A percentile compares a stretch with the other conserved stretches of the same genome.
Conservation (phyloP, 2,797 vertebrate genomes). For the Paramormyrops hopkinsi region DNA sequence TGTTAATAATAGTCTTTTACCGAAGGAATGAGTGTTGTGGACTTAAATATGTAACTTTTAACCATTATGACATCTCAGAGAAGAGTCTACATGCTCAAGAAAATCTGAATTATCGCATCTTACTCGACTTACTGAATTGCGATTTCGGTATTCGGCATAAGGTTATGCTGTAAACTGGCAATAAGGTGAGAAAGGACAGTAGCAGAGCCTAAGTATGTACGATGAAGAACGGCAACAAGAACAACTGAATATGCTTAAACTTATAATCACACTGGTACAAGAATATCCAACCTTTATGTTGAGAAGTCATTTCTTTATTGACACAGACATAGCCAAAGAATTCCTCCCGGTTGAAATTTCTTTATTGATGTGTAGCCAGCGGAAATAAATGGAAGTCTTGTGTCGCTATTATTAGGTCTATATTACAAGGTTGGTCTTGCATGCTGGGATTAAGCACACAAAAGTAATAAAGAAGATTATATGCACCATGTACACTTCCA, state of each 20-base stretch:
- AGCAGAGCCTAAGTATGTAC: conserved; percentile 12
- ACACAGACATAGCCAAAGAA: background rate
- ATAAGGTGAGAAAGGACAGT: conserved; percentile 16
- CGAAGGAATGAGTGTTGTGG: conserved; percentile 5
- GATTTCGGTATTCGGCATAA: conserved; percentile 19
- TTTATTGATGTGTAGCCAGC: conserved; percentile 14
- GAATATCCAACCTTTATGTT: background rate
- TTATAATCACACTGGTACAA: background rate
- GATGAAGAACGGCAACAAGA: conserved; percentile 12
- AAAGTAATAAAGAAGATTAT: conserved; percentile 36
- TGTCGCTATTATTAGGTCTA: conserved; percentile 29
- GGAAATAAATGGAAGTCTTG: conserved; percentile 16
- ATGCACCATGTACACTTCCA: conserved; percentile 19
- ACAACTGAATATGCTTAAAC: conserved; percentile 23
- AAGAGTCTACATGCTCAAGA: background rate
- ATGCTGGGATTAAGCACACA: conserved; percentile 36
- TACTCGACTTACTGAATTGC: conserved; percentile 31
- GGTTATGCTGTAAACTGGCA: conserved; percentile 1
- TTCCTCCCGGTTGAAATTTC: conserved; percentile 1
- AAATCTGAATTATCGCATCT: conserved; percentile 11
- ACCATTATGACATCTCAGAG: background rate
- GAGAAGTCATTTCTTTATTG: background rate
- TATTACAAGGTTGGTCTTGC: conserved; percentile 33
- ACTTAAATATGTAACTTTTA: background rate
- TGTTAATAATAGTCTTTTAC: background rate